These are phyloP conservation scores for Yponomeuta plumbellus DNA, from an alignment of 2,888 invertebrate genomes.

Conservation along the genomic window DNA sequence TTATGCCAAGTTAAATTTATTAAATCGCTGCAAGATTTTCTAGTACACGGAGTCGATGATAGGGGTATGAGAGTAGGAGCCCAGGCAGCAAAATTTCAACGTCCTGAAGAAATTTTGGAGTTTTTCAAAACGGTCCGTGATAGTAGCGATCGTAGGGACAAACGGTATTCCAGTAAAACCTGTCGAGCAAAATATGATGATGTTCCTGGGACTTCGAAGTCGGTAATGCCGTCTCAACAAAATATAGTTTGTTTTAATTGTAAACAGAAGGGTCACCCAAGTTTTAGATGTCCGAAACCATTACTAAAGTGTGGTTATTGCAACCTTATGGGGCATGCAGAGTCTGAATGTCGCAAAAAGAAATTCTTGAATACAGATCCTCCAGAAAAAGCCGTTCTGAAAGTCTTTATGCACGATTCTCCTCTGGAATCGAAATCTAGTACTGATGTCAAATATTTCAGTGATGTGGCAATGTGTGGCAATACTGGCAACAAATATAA, in stretches of 20 bases:
- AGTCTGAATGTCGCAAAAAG: conserved; percentile 21
- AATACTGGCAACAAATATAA: no score
- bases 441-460: no score
- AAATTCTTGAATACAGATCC: neutral
- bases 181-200: neutral
- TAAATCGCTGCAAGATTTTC: conserved; percentile 26
- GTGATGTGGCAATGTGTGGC: no score
- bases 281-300: neutral
- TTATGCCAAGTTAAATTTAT: conserved; percentile 13
- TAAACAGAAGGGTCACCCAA: no score
- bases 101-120: neutral
- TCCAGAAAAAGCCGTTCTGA: neutral
- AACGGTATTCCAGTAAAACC: neutral
- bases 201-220: neutral
- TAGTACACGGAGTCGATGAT: conserved; percentile 25
- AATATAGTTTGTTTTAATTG: neutral
- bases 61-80: conserved; percentile 21
- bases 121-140: neutral
- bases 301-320: neutral
- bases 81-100: neutral
- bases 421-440: no score
- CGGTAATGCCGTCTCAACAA: neutral
- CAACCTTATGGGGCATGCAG: conserved; percentile 25
- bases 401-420: no score
- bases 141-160: neutral